Evolutionary conservation across 1,140 invertebrate species (phyloP).

Genomic region (Lordiphosa mommai): DNA sequence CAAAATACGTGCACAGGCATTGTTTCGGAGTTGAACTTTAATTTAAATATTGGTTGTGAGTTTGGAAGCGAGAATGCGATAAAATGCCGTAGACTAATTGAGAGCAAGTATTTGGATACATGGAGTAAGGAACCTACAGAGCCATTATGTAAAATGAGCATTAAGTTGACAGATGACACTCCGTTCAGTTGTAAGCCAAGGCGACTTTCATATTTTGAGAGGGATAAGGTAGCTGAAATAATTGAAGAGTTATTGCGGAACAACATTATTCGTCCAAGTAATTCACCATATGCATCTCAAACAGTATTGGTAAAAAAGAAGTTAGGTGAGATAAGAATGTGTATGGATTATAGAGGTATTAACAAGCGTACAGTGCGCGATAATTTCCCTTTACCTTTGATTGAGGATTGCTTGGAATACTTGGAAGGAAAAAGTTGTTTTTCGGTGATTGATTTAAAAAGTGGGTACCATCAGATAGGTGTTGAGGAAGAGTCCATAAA

Average conservation of each 20-base stretch:
- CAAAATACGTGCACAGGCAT: no score
- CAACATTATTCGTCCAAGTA: background rate
- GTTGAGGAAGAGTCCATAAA: background rate
- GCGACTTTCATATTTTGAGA: background rate
- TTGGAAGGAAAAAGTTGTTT: background rate
- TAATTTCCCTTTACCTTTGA: no score
- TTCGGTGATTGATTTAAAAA: no score
- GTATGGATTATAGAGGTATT: constrained; percentile 11
- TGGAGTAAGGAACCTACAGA: no score
- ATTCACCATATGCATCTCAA: no score
- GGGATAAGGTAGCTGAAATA: background rate
- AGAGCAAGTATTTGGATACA: no score
- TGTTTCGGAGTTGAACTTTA: no score
- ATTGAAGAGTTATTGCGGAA: background rate
- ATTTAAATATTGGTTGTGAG: no score
- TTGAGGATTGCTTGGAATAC: constrained; percentile 8
- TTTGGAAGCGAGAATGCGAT: no score
- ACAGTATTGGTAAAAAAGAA: constrained; percentile 15
- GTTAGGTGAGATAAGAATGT: constrained; percentile 8
- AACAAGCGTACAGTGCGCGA: no score
- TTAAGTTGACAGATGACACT: background rate
- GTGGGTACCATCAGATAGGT: background rate
- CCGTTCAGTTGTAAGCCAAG: background rate
- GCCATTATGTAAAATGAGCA: background rate
- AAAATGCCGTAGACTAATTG: no score